A percentile compares a stretch with the other conserved stretches of the same genome.
phyloP scores from a whole-genome alignment of 2,797 vertebrate species.

The Threskiornis aethiopicus region DNA sequence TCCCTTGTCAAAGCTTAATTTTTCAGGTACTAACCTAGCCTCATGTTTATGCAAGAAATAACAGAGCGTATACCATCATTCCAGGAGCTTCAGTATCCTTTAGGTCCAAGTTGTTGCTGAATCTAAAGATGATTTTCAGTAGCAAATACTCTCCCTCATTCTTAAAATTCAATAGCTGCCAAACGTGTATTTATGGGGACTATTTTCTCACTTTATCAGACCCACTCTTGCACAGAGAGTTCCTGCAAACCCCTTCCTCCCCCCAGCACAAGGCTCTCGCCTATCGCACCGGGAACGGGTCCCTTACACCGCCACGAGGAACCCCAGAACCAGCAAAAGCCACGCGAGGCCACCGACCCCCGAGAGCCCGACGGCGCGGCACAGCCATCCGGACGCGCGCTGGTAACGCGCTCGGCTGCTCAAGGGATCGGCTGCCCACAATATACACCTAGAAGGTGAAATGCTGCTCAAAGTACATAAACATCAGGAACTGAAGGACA shows the following conservation, averaged over 20 bases:
- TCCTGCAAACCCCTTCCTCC: background rate
- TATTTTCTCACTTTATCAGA: background rate
- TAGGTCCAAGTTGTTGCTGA: background rate
- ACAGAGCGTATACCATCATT: fast-evolving
- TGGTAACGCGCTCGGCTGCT: fast-evolving
- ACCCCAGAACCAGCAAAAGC: background rate
- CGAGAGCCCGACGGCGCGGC: fast-evolving
- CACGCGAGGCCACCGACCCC: background rate
- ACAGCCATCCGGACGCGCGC: fast-evolving
- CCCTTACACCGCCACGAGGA: background rate
- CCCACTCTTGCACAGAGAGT: background rate
- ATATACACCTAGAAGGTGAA: background rate
- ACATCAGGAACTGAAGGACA: background rate
- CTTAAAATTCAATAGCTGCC: background rate
- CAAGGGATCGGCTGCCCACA: background rate
- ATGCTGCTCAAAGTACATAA: background rate
- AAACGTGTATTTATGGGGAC: background rate
- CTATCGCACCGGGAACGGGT: background rate
- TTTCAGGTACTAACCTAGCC: background rate
- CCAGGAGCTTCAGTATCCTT: background rate
- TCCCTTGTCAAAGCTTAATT: background rate
- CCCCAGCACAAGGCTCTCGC: background rate
- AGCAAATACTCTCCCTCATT: background rate
- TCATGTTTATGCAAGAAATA: background rate
- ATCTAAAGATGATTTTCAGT: background rate